Conservation (phyloP, 35 echinoderm and acorn worm species). For the Apostichopus californicus region DNA sequence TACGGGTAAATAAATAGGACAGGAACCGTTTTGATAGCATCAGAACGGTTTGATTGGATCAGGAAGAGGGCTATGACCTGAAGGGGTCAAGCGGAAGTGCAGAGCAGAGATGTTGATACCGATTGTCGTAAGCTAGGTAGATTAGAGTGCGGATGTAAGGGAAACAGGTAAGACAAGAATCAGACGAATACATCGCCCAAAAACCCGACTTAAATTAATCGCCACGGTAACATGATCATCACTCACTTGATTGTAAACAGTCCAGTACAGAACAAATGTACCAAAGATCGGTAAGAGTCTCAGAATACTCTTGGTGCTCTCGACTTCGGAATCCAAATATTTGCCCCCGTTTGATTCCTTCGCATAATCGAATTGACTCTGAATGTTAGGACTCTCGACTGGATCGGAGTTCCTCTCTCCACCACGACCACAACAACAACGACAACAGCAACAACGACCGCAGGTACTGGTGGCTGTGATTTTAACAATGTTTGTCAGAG, state of each 20-base stretch:
- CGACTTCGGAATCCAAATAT: constrained; percentile 64
- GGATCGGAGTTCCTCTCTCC: constrained; percentile 5
- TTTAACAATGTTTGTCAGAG: constrained; percentile 68
- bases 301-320: constrained; percentile 72
- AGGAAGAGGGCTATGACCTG: too few relatives aligned
- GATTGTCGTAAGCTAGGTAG: too few relatives aligned
- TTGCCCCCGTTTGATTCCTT: constrained; percentile 73
- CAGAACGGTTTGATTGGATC: too few relatives aligned
- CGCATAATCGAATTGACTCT: constrained; percentile 71
- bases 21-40: too few relatives aligned
- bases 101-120: too few relatives aligned
- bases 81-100: too few relatives aligned
- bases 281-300: constrained; percentile 79
- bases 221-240: neutral
- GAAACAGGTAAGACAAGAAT: neutral
- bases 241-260: constrained; percentile 81
- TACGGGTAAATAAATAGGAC: too few relatives aligned
- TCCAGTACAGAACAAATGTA: constrained; percentile 88
- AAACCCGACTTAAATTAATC: too few relatives aligned
- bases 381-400: constrained; percentile 11
- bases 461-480: constrained; percentile 39
- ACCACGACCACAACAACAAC: too few relatives aligned
- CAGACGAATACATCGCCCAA: too few relatives aligned
- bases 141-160: too few relatives aligned
- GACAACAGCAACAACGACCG: neutral